Evolutionary conservation across 2,888 invertebrate species (phyloP).

Genomic region (Rutpela maculata): DNA sequence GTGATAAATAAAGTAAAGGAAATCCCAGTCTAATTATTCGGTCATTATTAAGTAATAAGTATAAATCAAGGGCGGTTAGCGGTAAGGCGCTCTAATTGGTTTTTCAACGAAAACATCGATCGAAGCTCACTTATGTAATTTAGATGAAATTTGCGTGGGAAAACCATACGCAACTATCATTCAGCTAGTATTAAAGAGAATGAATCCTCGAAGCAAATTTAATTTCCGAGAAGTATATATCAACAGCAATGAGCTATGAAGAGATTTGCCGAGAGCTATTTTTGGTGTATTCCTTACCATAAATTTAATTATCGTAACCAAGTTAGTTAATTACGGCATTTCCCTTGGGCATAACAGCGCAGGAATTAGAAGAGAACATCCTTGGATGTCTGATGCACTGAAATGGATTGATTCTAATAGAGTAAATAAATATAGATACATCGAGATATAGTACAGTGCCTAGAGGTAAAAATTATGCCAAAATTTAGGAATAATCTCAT

Average conservation of each 20-base stretch:
- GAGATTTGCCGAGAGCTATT: constrained; percentile 66
- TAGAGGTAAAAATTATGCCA: no score
- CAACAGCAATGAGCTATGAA: constrained; percentile 59
- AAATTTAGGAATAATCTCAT: no score
- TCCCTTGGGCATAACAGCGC: constrained; percentile 39
- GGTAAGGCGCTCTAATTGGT: constrained; percentile 27
- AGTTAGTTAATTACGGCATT: constrained; percentile 67
- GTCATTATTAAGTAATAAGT: constrained; percentile 33
- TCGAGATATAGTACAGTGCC: no score
- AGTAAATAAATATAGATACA: constrained; percentile 30
- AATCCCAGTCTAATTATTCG: constrained; percentile 19
- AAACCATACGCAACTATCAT: constrained; percentile 32
- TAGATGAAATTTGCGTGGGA: constrained; percentile 38
- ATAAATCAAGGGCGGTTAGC: constrained; percentile 36
- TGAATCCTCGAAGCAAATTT: constrained; percentile 53
- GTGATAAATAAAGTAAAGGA: not conserved
- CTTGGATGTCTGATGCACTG: constrained; percentile 27
- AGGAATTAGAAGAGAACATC: constrained; percentile 40
- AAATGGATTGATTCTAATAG: constrained; percentile 33
- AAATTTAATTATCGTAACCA: constrained; percentile 71
- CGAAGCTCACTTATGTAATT: constrained; percentile 34
- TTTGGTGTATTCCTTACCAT: constrained; percentile 70
- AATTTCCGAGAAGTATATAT: constrained; percentile 65
- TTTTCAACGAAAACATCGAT: constrained; percentile 35
- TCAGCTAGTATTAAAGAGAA: constrained; percentile 13